phyloP scores from a whole-genome alignment of 2,797 vertebrate species.

The Rhynchonycteris naso region DNA sequence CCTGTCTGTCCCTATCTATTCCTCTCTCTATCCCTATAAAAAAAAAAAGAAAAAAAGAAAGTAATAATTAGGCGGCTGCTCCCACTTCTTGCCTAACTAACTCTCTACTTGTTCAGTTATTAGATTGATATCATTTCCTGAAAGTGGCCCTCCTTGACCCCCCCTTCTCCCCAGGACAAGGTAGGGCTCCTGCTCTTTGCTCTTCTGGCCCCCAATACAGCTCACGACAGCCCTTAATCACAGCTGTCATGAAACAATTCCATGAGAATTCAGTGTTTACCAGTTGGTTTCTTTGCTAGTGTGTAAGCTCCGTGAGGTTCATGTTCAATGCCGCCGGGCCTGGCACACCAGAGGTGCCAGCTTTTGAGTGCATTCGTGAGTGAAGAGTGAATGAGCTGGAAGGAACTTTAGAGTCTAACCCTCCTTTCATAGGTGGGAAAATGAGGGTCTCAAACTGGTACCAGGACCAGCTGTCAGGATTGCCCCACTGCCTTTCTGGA shows the following conservation, averaged over 20 bases:
- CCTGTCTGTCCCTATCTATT: no score
- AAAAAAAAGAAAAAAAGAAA: no score
- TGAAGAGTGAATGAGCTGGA: background rate
- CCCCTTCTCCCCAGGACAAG: background rate
- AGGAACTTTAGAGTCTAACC: background rate
- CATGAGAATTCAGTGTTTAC: background rate
- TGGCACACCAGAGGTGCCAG: background rate
- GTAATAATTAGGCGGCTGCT: background rate
- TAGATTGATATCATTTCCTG: background rate
- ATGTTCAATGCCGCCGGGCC: fast-evolving
- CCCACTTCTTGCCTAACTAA: background rate
- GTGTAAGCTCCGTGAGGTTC: background rate
- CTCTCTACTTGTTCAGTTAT: background rate
- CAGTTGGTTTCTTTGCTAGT: background rate
- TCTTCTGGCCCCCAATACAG: background rate
- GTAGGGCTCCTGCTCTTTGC: background rate
- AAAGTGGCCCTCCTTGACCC: background rate
- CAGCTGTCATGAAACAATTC: background rate
- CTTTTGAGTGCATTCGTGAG: background rate
- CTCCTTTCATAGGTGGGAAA: background rate
- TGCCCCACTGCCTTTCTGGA: background rate
- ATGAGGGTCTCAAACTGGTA: background rate
- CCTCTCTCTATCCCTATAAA: no score
- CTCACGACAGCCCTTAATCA: background rate
- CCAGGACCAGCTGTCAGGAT: background rate